Evolutionary conservation across 1,140 invertebrate species (phyloP), one percentile per base, ranked within the genome.

Genomic region (Temnothorax curvispinosus): DNA sequence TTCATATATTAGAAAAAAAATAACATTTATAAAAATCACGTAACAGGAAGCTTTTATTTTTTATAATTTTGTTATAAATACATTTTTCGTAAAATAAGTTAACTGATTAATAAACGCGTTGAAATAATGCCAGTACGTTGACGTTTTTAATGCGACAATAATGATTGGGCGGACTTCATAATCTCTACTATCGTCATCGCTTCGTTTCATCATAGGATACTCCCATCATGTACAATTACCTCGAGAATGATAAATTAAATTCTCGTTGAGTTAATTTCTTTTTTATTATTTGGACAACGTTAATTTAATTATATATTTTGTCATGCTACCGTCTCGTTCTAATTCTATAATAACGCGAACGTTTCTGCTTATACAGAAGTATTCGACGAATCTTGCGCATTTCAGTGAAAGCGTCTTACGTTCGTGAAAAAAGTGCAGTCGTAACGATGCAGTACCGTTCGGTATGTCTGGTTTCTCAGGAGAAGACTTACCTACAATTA

Each of bases 331-430:
- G 27, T 76, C 9, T 54, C n/a, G 13, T 85, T 60, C n/a, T 54
- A 35, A 21, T 41, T 38, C 18, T 6, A 9, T 13, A n/a, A 18
- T 21, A 32, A 35, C n/a, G 4, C 67, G 2, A 38, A 15, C 5
- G 38, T 62, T 18, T 41, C 8, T 65, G 27, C 9, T 21, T 21
- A 21, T 21, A 62, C 47, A 38, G 13, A 60, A 44, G 13, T 77
- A 77, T 85, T 65, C 47, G 44, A 54, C 15, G 35, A 41, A 62
- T 74, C 47, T 60, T 54, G 11, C 21, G 50, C 7, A 60, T 65
- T 87, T 84, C n/a, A 60, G 86, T 85, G 80, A 85, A 85, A 85
- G 69, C 47, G 60, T 58, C 32, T 87, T 50, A 65, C 11, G 18
- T n/a, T 65, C 50, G 62, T 15, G 13, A 75, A 82, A 75, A 54